phyloP scores from a whole-genome alignment of 2,888 invertebrate genomes.

The Cheilosia urbana region DNA sequence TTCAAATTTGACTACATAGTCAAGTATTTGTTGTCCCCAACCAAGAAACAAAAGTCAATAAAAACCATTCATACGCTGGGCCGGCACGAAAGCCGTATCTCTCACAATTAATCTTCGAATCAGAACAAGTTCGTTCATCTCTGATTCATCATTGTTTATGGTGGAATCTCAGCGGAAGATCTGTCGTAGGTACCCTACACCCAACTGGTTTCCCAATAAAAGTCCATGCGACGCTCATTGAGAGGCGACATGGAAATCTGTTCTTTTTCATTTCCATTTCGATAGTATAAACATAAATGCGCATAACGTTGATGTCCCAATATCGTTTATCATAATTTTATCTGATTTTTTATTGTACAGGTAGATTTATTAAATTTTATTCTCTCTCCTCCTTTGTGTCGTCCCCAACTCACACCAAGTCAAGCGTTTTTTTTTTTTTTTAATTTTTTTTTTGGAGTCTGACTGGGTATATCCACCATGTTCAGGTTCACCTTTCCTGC shows the following conservation, averaged over 20 bases:
- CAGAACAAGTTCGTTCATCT: constrained; percentile 12
- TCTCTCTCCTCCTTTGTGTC: constrained; percentile 19
- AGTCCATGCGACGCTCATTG: constrained; percentile 2
- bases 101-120: constrained; percentile 18
- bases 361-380: constrained; percentile 57
- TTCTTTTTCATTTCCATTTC: constrained; percentile 10
- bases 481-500: constrained; percentile 4
- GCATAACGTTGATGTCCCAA: constrained; percentile 57
- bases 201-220: constrained; percentile 32
- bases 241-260: constrained; percentile 33
- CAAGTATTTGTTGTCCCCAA: neutral
- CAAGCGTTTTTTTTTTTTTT: constrained; percentile 38
- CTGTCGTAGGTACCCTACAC: neutral
- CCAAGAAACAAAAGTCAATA: constrained; percentile 8
- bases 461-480: constrained; percentile 9
- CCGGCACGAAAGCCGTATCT: constrained; percentile 25
- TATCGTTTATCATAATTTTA: constrained; percentile 71
- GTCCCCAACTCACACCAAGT: neutral
- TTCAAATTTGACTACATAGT: neutral
- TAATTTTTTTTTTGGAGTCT: constrained; percentile 20
- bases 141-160: constrained; percentile 26
- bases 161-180: constrained; percentile 23
- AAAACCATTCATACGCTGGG: constrained; percentile 20
- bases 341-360: constrained; percentile 63
- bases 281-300: constrained; percentile 25